A percentile compares a stretch with the other conserved stretches of the same genome.
phyloP scores from a whole-genome alignment of 2,113 vertebrate species.

The Ophiodon elongatus region DNA sequence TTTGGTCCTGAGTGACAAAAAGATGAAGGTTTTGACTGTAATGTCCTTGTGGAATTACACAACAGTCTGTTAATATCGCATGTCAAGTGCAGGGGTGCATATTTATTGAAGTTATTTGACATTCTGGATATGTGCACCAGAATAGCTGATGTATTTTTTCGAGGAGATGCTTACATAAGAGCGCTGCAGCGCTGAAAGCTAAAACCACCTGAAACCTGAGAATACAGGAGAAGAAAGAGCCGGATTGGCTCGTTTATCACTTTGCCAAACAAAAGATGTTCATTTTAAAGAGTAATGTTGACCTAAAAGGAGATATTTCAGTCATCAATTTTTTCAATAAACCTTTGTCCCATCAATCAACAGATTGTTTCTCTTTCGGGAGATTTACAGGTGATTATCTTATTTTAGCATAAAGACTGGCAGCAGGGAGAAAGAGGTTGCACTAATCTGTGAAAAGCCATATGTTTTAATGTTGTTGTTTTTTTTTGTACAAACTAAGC shows the following conservation, averaged over 20 bases:
- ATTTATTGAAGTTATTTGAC: constrained; percentile 59
- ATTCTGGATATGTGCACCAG: constrained; percentile 36
- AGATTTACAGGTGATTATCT: not conserved
- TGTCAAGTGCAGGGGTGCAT: constrained; percentile 36
- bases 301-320: constrained; percentile 11
- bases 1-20: constrained; percentile 25
- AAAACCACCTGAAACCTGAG: constrained; percentile 38
- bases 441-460: not conserved
- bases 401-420: not conserved
- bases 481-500: not conserved
- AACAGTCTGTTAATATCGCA: constrained; percentile 29
- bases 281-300: constrained; percentile 2
- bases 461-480: not conserved
- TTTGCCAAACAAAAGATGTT: constrained; percentile 30
- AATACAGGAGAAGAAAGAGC: constrained; percentile 41
- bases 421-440: not conserved
- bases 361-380: not conserved
- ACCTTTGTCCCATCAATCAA: not conserved
- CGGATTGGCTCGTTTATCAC: constrained; percentile 45
- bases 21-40: constrained; percentile 24
- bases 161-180: constrained; percentile 40
- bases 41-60: constrained; percentile 46
- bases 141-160: constrained; percentile 37
- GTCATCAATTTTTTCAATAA: no score
- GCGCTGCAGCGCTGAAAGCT: constrained; percentile 27